A percentile compares a stretch with the other conserved stretches of the same genome.
Evolutionary conservation across 2,113 vertebrate genomes (phyloP).

Genomic region (Acrocephalus kingi): DNA sequence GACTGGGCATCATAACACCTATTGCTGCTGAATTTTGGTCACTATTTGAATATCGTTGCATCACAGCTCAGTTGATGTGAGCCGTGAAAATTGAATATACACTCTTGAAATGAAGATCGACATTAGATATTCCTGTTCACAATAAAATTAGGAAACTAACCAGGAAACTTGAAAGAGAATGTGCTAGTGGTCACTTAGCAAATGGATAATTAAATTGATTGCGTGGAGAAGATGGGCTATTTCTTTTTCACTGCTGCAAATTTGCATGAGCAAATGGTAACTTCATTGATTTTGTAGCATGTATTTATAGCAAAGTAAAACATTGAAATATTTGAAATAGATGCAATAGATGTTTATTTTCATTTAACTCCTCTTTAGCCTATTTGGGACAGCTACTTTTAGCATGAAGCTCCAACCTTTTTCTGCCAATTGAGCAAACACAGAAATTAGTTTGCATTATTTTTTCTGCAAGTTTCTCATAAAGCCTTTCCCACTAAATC

Average conservation of each 20-base stretch:
- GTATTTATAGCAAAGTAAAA: background rate
- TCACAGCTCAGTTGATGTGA: background rate
- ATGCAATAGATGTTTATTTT: background rate
- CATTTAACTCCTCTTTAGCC: background rate
- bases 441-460: background rate
- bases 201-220: background rate
- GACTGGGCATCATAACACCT: background rate
- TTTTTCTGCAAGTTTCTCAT: background rate
- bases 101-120: background rate
- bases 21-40: background rate
- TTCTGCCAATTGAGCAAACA: background rate
- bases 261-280: background rate
- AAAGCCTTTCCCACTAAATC: background rate
- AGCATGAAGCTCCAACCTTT: background rate
- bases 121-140: background rate
- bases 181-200: background rate
- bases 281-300: background rate
- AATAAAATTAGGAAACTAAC: background rate
- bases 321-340: background rate
- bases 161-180: background rate
- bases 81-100: background rate
- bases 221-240: background rate
- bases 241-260: background rate
- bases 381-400: background rate
- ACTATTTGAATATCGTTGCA: background rate